Evolutionary conservation across 2,113 vertebrate genomes (phyloP), one percentile per base, ranked within the genome.

Genomic region (Prunella fulvescens): DNA sequence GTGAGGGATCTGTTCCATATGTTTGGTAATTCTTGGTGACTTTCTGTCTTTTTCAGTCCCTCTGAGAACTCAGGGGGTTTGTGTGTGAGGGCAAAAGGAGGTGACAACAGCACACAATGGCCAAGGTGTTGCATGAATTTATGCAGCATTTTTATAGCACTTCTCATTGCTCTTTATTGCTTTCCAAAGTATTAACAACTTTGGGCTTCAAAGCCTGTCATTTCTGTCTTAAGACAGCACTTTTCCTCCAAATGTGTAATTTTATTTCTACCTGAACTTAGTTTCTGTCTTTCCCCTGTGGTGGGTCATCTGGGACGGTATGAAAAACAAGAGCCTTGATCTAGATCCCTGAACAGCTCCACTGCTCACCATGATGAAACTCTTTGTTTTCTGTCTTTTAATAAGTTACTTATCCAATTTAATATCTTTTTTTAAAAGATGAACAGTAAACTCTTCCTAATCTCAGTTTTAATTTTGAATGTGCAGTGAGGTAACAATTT

Each of bases 61-160:
- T 74, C 57, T 56, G 40, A 44, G 33, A 51, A 18, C 37, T 54
- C 12, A 29, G 31, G 6, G 69, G 15, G 14, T 39, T 91, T 83
- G 14, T 45, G n/a, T 39, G 20, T 33, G 47, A 58, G 18, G 16
- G 45, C 33, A 14, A 33, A 45, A 73, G 44, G 42, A 58, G 39
- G 1, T n/a, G 19, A 73, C 45, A 86, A n/a, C 19, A 0, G 0
- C 12, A 37, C 18, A 45, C 22, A n/a, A 8, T 12, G 4, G n/a
- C 57, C 31, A 64, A 60, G 23, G 18, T 50, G 20, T 48, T 81
- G 51, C 17, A 39, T 67, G 26, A 24, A 67, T 66, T 79, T 79
- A 47, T 18, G 40, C 15, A 76, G 35, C 4, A 5, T 89, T 86
- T 83, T 84, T 25, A 29, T 65, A 58, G 35, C 2, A 3, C 16